Conservation (phyloP, 2,888 invertebrate species). For the Thysanoteuthis rhombus region DNA sequence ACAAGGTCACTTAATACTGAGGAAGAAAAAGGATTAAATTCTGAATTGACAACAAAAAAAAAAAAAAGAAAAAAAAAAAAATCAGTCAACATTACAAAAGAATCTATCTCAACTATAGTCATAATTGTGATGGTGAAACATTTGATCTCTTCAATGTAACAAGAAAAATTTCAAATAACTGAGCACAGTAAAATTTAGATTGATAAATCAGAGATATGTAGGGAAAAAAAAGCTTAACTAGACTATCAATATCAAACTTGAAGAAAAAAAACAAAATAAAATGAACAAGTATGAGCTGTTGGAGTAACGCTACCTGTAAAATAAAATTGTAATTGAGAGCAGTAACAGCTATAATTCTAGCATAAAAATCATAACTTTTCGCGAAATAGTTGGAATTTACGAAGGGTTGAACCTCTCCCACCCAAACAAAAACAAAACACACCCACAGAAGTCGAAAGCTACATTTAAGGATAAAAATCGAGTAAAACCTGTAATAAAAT, state of each 20-base stretch:
- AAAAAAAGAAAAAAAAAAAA: too few species aligned
- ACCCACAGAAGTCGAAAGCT: not conserved
- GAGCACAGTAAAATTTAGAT: not conserved
- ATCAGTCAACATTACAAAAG: not conserved
- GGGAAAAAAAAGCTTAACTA: not conserved
- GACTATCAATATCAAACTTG: too few species aligned
- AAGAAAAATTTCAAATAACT: not conserved
- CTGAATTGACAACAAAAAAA: not conserved
- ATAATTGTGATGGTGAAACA: not conserved
- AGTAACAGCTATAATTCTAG: not conserved
- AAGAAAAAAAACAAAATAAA: too few species aligned
- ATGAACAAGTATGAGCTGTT: not conserved
- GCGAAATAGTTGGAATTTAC: not conserved
- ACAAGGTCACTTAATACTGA: not conserved
- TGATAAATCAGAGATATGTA: not conserved
- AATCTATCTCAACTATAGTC: not conserved
- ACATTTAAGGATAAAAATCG: not conserved
- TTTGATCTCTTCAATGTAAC: not conserved
- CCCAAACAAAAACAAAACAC: not conserved
- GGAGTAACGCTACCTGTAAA: conserved; percentile 15
- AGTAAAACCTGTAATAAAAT: not conserved
- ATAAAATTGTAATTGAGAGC: not conserved
- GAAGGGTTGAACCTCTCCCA: too few species aligned
- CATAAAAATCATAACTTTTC: not conserved
- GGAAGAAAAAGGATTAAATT: not conserved